Conservation (phyloP, 2,797 vertebrate species). For the Falco concolor region DNA sequence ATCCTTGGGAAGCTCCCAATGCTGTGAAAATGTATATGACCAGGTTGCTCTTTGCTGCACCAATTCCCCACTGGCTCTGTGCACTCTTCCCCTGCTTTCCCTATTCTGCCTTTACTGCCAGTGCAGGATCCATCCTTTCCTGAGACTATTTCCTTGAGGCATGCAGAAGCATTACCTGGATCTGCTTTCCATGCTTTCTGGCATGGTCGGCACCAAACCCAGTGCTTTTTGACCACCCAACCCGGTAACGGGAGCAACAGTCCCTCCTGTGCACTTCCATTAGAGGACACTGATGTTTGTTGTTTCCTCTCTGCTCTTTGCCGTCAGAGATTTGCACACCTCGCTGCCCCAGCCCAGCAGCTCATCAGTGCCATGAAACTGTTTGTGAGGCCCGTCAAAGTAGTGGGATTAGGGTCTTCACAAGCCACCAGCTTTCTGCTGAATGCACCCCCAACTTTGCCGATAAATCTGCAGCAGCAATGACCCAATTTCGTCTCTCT, state of each 20-base stretch:
- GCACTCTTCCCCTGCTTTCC: neutral
- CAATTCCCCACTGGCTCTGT: neutral
- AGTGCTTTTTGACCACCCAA: neutral
- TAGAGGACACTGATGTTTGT: neutral
- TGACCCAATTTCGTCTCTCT: constrained; percentile 18
- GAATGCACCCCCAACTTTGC: neutral
- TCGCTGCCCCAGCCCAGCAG: neutral
- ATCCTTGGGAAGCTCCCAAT: neutral
- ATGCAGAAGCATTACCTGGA: neutral
- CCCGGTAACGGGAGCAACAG: neutral
- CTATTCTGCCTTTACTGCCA: neutral
- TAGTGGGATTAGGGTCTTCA: neutral
- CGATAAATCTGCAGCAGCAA: neutral
- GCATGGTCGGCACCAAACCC: neutral
- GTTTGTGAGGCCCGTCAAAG: neutral
- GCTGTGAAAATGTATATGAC: neutral
- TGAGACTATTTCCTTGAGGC: neutral
- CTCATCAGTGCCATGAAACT: neutral
- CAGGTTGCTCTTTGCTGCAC: neutral
- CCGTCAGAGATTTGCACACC: neutral
- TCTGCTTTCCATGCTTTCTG: neutral
- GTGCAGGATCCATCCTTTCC: neutral
- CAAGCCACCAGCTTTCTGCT: neutral
- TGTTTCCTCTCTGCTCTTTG: neutral
- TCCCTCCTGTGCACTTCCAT: neutral